Evolutionary conservation across 1,140 invertebrate species (phyloP).

Genomic region (Cydia strobilella): DNA sequence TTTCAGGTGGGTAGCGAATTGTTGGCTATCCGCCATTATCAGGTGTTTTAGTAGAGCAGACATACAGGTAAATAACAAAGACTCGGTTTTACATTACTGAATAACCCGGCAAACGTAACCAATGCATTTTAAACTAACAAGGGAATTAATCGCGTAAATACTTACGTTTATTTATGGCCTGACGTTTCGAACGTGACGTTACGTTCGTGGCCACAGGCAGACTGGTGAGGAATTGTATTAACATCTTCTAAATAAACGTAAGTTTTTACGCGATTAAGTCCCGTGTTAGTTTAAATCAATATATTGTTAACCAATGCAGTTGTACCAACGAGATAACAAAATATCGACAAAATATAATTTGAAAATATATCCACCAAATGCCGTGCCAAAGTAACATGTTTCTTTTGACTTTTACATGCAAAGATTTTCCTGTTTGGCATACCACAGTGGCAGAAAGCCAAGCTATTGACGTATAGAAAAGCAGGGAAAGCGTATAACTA

Average conservation of each 20-base stretch:
- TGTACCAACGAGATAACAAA: neutral
- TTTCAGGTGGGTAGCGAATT: neutral
- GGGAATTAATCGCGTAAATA: no score
- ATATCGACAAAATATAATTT: neutral
- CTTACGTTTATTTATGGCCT: no score
- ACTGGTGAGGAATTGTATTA: no score
- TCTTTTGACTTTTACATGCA: neutral
- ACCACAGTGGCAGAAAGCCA: conserved; percentile 50
- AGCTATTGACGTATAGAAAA: conserved; percentile 54
- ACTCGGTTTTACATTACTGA: no score
- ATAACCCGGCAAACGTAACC: no score
- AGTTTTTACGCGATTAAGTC: no score
- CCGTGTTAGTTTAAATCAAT: no score
- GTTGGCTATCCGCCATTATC: neutral
- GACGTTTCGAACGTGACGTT: no score
- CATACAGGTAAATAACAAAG: neutral
- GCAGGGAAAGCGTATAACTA: conserved; percentile 25
- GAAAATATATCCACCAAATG: neutral
- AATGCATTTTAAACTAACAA: no score
- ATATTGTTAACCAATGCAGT: no score
- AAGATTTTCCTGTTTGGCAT: conserved; percentile 6
- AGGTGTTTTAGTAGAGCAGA: neutral
- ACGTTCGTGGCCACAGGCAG: no score
- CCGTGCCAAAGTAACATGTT: neutral
- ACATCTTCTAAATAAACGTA: no score